Evolutionary conservation across 2,797 vertebrate species (phyloP).

Genomic region (Urophycis tenuis): DNA sequence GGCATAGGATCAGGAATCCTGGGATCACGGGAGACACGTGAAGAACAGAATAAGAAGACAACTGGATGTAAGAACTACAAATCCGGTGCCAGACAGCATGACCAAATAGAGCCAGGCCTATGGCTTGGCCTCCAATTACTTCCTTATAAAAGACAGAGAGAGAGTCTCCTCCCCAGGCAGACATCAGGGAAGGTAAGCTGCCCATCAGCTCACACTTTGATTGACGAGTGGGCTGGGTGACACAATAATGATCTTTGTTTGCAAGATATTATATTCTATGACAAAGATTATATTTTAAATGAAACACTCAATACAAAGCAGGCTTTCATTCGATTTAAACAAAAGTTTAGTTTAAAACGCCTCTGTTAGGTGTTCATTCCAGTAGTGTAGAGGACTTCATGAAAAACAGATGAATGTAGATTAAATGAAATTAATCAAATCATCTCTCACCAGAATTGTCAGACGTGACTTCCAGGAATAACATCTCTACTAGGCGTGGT

Average conservation of each 20-base stretch:
- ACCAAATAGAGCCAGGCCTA: constrained; percentile 59
- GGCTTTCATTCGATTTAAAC: not conserved
- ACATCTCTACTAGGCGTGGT: constrained; percentile 24
- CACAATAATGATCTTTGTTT: not conserved
- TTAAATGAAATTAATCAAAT: not conserved
- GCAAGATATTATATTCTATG: not conserved
- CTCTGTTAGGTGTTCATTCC: not conserved
- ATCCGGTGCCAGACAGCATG: constrained; percentile 40
- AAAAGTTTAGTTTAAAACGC: not conserved
- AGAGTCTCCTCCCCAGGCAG: constrained; percentile 32
- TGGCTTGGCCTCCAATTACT: constrained; percentile 41
- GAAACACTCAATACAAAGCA: not conserved
- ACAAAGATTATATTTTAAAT: not conserved
- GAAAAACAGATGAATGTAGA: not conserved
- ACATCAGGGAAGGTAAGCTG: constrained; percentile 62
- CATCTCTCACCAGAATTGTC: constrained; percentile 31
- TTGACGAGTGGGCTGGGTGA: not conserved
- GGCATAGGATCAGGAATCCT: not conserved
- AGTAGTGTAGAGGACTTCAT: not conserved
- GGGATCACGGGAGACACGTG: constrained; percentile 14
- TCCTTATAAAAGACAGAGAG: constrained; percentile 50
- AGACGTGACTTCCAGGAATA: constrained; percentile 28
- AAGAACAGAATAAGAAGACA: constrained; percentile 29
- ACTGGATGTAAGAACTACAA: constrained; percentile 31
- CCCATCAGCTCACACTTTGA: not conserved